A percentile compares a stretch with the other conserved stretches of the same genome.
Evolutionary conservation across 1,140 invertebrate species (phyloP).

Genomic region (Neodiprion virginianus): DNA sequence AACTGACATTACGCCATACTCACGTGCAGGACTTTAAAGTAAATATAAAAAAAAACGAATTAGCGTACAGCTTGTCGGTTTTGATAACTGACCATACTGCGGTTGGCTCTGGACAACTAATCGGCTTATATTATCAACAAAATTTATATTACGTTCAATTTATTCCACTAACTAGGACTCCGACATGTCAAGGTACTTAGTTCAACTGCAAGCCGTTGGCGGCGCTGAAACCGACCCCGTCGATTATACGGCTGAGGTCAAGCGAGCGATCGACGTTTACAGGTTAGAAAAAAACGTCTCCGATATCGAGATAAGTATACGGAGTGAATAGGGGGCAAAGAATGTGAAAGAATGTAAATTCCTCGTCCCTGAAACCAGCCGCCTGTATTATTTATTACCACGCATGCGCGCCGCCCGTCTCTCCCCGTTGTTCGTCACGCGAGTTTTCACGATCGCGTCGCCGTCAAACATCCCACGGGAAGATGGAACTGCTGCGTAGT

Average conservation of each 20-base stretch:
- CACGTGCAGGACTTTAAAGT: background rate
- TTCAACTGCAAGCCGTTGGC: background rate
- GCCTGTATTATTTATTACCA: too few species aligned
- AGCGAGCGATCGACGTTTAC: background rate
- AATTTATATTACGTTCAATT: background rate
- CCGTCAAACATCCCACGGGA: too few species aligned
- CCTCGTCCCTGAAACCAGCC: too few species aligned
- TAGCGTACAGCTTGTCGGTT: background rate
- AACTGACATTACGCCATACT: background rate
- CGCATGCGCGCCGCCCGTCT: background rate
- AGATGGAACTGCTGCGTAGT: slow-evolving; percentile 22
- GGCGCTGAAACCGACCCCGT: background rate
- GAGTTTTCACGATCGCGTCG: too few species aligned
- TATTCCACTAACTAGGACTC: background rate
- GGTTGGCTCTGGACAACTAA: too few species aligned
- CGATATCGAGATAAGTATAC: too few species aligned
- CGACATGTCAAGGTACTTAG: background rate
- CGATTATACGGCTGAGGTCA: background rate
- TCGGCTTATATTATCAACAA: too few species aligned
- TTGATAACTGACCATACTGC: background rate
- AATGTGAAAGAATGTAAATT: too few species aligned
- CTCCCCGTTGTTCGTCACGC: too few species aligned
- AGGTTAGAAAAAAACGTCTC: background rate
- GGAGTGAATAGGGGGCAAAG: too few species aligned
- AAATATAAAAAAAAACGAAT: too few species aligned